Evolutionary conservation across 2,113 vertebrate species (phyloP).

Genomic region (Sylvia atricapilla): DNA sequence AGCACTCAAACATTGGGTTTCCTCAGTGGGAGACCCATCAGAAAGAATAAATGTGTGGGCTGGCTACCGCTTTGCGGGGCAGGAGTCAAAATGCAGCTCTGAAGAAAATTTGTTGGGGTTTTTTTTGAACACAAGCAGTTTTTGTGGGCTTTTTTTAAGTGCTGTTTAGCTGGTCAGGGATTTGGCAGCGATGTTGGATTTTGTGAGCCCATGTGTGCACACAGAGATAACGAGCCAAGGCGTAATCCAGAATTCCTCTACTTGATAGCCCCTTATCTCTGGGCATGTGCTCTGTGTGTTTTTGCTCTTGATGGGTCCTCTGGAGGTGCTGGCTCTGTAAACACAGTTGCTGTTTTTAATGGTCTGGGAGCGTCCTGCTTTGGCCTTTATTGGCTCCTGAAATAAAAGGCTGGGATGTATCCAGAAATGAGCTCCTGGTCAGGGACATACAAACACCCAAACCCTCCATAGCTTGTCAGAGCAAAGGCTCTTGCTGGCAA

Average conservation of each 20-base stretch:
- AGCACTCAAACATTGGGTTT: background rate
- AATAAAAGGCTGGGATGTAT: background rate
- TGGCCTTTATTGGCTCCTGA: background rate
- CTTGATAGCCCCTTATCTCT: slow-evolving; percentile 39
- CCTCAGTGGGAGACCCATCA: background rate
- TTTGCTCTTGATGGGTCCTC: background rate
- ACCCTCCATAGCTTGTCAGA: background rate
- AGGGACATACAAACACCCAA: rapidly evolving
- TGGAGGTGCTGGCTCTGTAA: background rate
- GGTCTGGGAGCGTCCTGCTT: background rate
- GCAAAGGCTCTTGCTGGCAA: background rate
- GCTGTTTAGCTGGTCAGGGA: background rate
- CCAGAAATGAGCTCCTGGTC: background rate
- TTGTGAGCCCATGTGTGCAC: background rate
- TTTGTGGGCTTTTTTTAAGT: background rate
- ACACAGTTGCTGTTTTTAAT: background rate
- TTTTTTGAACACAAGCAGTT: background rate
- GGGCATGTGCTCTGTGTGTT: background rate
- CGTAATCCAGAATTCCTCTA: background rate
- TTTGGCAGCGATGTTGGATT: background rate
- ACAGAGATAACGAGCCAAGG: background rate
- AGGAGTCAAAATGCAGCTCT: background rate
- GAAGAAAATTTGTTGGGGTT: background rate
- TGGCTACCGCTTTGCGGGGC: background rate
- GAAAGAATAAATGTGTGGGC: background rate